Evolutionary conservation across 2,888 invertebrate species (phyloP).

Genomic region (Merodon equestris): DNA sequence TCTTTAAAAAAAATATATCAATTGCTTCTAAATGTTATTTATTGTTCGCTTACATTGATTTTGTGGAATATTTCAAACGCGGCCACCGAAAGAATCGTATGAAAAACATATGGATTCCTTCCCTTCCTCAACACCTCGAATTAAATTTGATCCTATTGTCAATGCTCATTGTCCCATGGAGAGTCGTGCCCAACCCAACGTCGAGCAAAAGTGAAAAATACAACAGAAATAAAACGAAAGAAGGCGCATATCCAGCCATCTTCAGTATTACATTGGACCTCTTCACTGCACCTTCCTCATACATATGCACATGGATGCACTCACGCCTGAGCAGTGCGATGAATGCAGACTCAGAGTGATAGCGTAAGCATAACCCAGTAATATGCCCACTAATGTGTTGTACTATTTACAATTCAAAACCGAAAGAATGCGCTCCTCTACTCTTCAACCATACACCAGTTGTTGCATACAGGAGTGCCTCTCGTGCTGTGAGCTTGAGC

Average conservation of each 20-base stretch:
- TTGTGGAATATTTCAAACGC: too few relatives aligned
- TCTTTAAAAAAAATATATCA: too few relatives aligned
- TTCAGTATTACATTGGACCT: slow-evolving; percentile 13
- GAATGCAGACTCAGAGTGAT: not conserved
- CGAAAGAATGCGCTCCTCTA: slow-evolving; percentile 16
- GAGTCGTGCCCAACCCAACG: slow-evolving; percentile 19
- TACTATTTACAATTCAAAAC: slow-evolving; percentile 48
- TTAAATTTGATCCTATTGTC: slow-evolving; percentile 22
- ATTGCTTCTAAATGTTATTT: too few relatives aligned
- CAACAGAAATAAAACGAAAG: too few relatives aligned
- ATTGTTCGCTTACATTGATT: too few relatives aligned
- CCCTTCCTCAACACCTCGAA: slow-evolving; percentile 34
- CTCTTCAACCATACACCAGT: slow-evolving; percentile 5
- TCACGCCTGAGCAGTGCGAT: not conserved
- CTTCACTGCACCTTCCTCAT: slow-evolving; percentile 13
- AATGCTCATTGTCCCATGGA: slow-evolving; percentile 47
- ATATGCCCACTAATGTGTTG: slow-evolving; percentile 34
- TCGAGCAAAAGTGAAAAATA: slow-evolving; percentile 7
- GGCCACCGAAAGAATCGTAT: too few relatives aligned
- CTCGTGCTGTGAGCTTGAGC: slow-evolving; percentile 12
- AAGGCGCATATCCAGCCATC: slow-evolving; percentile 5
- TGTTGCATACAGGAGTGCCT: slow-evolving; percentile 34
- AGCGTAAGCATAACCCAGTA: slow-evolving; percentile 19
- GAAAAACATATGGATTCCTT: slow-evolving; percentile 2
- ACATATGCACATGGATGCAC: slow-evolving; percentile 16